Conservation (phyloP, 2,113 vertebrate species). For the Rhea pennata region DNA sequence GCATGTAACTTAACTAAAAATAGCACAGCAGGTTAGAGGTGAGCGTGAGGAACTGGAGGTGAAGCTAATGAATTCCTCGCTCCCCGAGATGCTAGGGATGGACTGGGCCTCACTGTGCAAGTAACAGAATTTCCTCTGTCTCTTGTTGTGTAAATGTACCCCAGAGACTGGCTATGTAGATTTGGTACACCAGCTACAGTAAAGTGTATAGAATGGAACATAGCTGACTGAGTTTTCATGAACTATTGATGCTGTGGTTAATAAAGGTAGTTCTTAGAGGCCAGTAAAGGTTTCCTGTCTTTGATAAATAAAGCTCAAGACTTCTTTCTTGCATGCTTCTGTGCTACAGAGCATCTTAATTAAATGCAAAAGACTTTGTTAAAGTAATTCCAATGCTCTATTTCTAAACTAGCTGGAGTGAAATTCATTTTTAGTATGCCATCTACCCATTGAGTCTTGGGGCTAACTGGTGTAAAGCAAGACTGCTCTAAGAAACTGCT, state of each 20-base stretch:
- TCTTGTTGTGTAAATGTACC: background rate
- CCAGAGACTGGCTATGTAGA: background rate
- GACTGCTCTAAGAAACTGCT: background rate
- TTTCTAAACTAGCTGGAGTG: background rate
- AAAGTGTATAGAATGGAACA: background rate
- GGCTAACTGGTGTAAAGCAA: background rate
- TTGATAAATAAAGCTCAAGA: background rate
- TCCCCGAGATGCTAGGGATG: background rate
- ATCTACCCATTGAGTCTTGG: background rate
- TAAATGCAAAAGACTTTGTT: background rate
- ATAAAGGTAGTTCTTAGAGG: background rate
- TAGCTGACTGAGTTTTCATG: conserved; percentile 15
- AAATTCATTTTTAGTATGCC: background rate
- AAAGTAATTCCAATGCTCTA: background rate
- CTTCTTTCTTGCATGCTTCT: background rate
- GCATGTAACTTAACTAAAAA: background rate
- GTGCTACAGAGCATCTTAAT: background rate
- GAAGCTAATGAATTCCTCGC: background rate
- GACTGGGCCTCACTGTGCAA: background rate
- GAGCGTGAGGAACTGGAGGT: background rate
- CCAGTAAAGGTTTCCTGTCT: conserved; percentile 19
- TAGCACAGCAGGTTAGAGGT: background rate
- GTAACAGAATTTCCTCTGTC: background rate
- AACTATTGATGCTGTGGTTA: conserved; percentile 46
- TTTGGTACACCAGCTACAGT: background rate